These are phyloP conservation scores for Tachycineta bicolor DNA, from an alignment of 2,113 vertebrate species.

Conservation along the genomic window DNA sequence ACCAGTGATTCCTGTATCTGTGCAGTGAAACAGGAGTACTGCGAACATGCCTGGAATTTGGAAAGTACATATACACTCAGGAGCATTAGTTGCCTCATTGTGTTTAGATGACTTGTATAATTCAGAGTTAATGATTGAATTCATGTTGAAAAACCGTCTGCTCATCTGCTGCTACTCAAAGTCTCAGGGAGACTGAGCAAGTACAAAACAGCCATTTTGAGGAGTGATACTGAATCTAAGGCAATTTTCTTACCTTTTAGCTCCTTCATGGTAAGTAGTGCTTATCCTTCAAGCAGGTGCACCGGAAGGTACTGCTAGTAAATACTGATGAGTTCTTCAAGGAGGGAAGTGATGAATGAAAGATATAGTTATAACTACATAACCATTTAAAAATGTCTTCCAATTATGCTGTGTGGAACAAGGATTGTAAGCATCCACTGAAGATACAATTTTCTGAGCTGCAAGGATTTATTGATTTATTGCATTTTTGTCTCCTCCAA, in stretches of 20 bases:
- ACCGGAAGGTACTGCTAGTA: not conserved
- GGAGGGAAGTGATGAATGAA: not conserved
- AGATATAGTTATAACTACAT: not conserved
- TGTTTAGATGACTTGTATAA: constrained; percentile 39
- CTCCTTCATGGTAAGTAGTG: not conserved
- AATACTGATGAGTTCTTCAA: not conserved
- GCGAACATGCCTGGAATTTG: not conserved
- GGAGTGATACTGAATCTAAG: not conserved
- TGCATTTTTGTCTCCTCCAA: constrained; percentile 3
- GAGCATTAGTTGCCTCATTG: constrained; percentile 26
- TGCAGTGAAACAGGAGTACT: not conserved
- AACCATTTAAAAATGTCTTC: constrained; percentile 10
- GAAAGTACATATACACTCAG: not conserved
- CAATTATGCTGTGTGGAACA: constrained; percentile 2
- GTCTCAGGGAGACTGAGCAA: not conserved
- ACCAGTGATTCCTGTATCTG: not conserved
- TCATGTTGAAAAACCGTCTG: constrained; percentile 24
- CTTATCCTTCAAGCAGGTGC: constrained; percentile 25
- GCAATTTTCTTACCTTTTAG: constrained; percentile 16
- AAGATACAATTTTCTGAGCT: constrained; percentile 47
- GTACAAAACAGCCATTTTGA: constrained; percentile 19
- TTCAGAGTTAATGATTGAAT: constrained; percentile 48
- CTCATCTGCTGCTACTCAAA: constrained; percentile 10
- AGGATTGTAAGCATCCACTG: constrained; percentile 5
- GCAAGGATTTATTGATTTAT: constrained; percentile 42